These are phyloP conservation scores for Desmophyllum pertusum DNA, from an alignment of 92 coral and sea anemone species.

Conservation along the genomic window DNA sequence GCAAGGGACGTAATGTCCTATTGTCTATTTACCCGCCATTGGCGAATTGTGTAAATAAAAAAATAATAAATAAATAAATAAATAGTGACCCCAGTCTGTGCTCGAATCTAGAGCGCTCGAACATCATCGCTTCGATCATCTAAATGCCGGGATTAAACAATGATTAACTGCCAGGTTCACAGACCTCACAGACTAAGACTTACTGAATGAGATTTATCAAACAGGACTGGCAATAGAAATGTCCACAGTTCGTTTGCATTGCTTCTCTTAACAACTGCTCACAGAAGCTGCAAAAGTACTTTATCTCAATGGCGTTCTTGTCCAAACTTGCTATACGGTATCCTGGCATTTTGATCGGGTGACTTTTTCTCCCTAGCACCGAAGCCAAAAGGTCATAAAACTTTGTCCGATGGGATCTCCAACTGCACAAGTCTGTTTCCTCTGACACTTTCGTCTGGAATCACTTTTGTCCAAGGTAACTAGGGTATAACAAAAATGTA, in stretches of 20 bases:
- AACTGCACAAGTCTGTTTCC: constrained; percentile 30
- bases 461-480: constrained; percentile 20
- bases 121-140: too few relatives aligned
- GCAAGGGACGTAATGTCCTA: too few relatives aligned
- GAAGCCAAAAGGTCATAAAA: constrained; percentile 32
- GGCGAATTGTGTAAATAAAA: too few relatives aligned
- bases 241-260: constrained; percentile 55
- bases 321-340: constrained; percentile 25
- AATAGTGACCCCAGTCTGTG: too few relatives aligned
- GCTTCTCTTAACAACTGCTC: constrained; percentile 46
- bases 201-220: constrained; percentile 28
- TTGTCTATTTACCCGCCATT: too few relatives aligned
- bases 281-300: constrained; percentile 56
- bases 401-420: not conserved
- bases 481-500: too few relatives aligned
- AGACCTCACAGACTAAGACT: constrained; percentile 4
- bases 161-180: not conserved
- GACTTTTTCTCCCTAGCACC: too few relatives aligned
- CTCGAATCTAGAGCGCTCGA: too few relatives aligned
- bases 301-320: constrained; percentile 22
- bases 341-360: too few relatives aligned
- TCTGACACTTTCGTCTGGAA: not conserved
- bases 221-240: constrained; percentile 53
- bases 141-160: not conserved
- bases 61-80: too few relatives aligned